A percentile compares a stretch with the other conserved stretches of the same genome.
phyloP scores from a whole-genome alignment of 2,113 vertebrate genomes.

The Orthochromis malagaraziensis region DNA sequence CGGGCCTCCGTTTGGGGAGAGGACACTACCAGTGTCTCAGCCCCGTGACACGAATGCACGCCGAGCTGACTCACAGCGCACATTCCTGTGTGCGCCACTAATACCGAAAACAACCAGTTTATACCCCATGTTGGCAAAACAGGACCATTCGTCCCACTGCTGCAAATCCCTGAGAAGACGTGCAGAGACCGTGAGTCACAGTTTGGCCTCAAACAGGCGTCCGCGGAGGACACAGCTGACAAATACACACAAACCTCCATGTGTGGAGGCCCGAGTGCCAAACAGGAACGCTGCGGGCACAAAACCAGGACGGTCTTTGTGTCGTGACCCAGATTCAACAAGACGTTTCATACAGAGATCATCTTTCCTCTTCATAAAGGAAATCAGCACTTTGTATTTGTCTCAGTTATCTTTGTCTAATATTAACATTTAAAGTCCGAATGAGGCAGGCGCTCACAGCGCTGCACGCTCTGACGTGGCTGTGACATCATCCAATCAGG shows the following conservation, averaged over 20 bases:
- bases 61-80: neutral
- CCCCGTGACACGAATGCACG: neutral
- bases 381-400: neutral
- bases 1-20: neutral
- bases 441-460: rapidly evolving
- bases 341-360: neutral
- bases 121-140: neutral
- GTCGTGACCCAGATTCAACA: neutral
- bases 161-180: slow-evolving; percentile 18
- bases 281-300: neutral
- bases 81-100: neutral
- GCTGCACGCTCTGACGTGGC: neutral
- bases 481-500: rapidly evolving
- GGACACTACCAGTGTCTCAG: neutral
- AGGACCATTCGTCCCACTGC: neutral
- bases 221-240: slow-evolving; percentile 57
- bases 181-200: slow-evolving; percentile 25
- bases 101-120: neutral
- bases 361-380: neutral
- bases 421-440: neutral
- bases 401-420: neutral
- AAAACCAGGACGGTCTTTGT: neutral
- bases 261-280: neutral
- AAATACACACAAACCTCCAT: neutral
- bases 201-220: slow-evolving; percentile 26